These are phyloP conservation scores for Paratrypauchen microcephalus DNA, from an alignment of 2,797 vertebrate species.

Conservation along the genomic window DNA sequence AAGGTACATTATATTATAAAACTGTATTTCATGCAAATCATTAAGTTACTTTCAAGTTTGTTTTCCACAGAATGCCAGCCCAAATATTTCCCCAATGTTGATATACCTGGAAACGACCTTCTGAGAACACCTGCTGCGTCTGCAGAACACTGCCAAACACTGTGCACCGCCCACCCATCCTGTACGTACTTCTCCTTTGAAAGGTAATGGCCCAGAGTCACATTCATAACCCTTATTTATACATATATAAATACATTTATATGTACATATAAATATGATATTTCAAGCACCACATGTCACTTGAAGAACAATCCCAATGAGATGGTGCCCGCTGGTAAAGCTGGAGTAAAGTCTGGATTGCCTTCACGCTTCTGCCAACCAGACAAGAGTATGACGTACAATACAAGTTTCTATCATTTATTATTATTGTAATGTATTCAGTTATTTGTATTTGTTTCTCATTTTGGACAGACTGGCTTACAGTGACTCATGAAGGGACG, in stretches of 20 bases:
- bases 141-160: constrained; percentile 54
- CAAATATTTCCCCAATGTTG: constrained; percentile 30
- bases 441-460: not conserved
- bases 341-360: constrained; percentile 46
- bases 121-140: constrained; percentile 28
- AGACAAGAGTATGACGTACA: constrained; percentile 34
- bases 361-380: constrained; percentile 45
- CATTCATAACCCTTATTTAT: too few relatives aligned
- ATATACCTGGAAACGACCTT: constrained; percentile 34
- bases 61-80: constrained; percentile 33
- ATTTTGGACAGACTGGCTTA: constrained; percentile 52
- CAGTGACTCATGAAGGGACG: constrained; percentile 8
- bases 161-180: constrained; percentile 58
- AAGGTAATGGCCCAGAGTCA: constrained; percentile 32
- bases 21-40: not conserved
- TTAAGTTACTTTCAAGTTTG: not conserved
- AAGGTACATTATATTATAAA: constrained; percentile 18
- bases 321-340: not conserved
- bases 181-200: constrained; percentile 61
- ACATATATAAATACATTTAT: too few relatives aligned
- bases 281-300: constrained; percentile 34
- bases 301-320: constrained; percentile 47
- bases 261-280: too few relatives aligned
- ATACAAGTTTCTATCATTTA: not conserved
- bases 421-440: not conserved